Evolutionary conservation across 2,113 vertebrate genomes (phyloP), one percentile per base, ranked within the genome.

Genomic region (Rhinolophus ferrumequinum): DNA sequence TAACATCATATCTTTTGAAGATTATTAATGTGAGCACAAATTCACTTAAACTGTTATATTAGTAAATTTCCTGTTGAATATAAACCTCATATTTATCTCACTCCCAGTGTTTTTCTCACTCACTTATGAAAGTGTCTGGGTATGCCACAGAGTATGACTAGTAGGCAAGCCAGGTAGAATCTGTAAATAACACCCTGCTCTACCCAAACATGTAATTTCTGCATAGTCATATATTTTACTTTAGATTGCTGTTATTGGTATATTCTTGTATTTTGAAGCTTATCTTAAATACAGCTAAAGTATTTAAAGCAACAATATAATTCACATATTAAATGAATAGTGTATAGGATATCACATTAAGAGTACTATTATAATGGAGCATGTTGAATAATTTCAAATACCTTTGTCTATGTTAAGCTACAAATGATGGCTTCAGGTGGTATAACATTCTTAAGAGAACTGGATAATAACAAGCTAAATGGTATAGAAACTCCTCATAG

Each of bases 21-120:
- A 60, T 56, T 94, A 95, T 95, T 94, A 81, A 86, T 94, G 8
- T 96, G 52, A 64, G n/a, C 58, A 88, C 15, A 47, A 81, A 21
- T n/a, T 95, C 52, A 92, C 92, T 94, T 97, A 72, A 56, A 87
- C 90, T 97, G 67, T 93, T 44, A 24, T 84, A 86, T 41, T 77
- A 70, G 95, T 92, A 97, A 94, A 86, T 58, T 81, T 93, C 62
- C 70, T 54, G 11, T 94, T 87, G 26, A 30, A 4, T 62, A 75
- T 60, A 82, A 93, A 52, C 13, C 6, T 79, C 28, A 54, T 75
- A 69, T 88, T 60, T 95, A 60, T 69, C 81, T 96, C 26, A 24
- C 10, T 66, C 18, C 11, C 28, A 50, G 0, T 26, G 26, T 69
- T 64, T 77, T 66, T 21, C 12, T 75, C 21, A 28, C 28, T 47